phyloP scores from a whole-genome alignment of 1,140 invertebrate genomes.

The Cotesia glomerata region DNA sequence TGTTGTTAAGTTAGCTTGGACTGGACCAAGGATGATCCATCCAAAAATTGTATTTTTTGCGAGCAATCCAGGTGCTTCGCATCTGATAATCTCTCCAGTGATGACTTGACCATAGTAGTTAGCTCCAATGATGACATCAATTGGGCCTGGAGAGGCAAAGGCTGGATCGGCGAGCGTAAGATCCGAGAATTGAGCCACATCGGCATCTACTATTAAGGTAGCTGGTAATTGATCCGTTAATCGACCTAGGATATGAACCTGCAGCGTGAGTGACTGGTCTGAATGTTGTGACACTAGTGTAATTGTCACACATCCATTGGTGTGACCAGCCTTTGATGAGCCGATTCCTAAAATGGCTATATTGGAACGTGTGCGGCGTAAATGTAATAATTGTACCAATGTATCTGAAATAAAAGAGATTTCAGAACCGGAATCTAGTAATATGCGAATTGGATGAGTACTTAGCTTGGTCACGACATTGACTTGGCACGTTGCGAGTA shows the following conservation, averaged over 20 bases:
- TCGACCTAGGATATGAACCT: background rate
- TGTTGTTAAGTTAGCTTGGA: background rate
- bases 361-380: too few species aligned
- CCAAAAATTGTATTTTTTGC: background rate
- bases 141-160: background rate
- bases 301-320: too few species aligned
- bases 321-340: too few species aligned
- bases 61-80: background rate
- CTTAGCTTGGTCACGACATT: too few species aligned
- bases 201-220: too few species aligned
- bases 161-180: slow-evolving; percentile 1
- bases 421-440: too few species aligned
- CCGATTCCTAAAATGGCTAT: too few species aligned
- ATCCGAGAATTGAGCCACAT: background rate
- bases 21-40: background rate
- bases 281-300: background rate
- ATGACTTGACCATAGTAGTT: background rate
- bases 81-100: background rate
- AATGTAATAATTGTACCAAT: too few species aligned
- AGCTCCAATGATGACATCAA: slow-evolving; percentile 4
- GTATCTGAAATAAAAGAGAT: too few species aligned
- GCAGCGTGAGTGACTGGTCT: background rate
- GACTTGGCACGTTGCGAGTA: background rate
- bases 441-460: background rate
- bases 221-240: background rate